Evolutionary conservation across 2,888 invertebrate genomes (phyloP), one percentile per base, ranked within the genome.

Genomic region (Hemistola chrysoprasaria): DNA sequence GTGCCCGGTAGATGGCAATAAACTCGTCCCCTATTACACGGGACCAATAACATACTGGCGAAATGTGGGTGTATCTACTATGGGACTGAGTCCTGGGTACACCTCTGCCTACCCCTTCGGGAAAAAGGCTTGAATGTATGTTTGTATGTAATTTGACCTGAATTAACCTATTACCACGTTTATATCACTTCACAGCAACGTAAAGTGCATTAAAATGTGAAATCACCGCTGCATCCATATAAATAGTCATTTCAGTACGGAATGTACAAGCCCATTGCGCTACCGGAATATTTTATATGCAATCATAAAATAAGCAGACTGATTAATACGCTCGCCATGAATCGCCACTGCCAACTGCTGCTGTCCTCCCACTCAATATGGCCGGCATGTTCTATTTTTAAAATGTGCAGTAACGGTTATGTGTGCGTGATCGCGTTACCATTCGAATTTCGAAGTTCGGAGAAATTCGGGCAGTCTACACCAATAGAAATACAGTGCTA

Each of bases 381-480:
- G 83, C 85, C 80, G 84, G 81, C 75, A 67, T 73, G 84, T 82
- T 82, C 87, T 84, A 87, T 83, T 85, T 86, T 71, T 83, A 84
- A 86, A 87, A 85, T 86, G 85, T 85, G 85, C 86, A 81, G 75
- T 85, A 87, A 87, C 86, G 85, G 87, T 84, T 62, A 62, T 67
- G 65, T 58, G 77, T 65, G 81, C 87, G 86, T 87, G 87, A 84
- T 83, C 69, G 84, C 66, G 77, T 74, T 84, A 78, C 75, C 56
- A 78, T 83, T 82, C 71, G 70, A 80, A 82, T 82, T 84, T 39
- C 75, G 77, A 83, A 71, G 78, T 85, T 82, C 80, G 78, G 85
- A 78, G 86, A 86, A 87, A 87, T 87, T 86, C 71, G 82, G 73
- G 65, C 73, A 55, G 51, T 54, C 50, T 61, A 62, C 62, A 52